Conservation (phyloP, 2,797 vertebrate genomes). For the Hydrolagus colliei region DNA sequence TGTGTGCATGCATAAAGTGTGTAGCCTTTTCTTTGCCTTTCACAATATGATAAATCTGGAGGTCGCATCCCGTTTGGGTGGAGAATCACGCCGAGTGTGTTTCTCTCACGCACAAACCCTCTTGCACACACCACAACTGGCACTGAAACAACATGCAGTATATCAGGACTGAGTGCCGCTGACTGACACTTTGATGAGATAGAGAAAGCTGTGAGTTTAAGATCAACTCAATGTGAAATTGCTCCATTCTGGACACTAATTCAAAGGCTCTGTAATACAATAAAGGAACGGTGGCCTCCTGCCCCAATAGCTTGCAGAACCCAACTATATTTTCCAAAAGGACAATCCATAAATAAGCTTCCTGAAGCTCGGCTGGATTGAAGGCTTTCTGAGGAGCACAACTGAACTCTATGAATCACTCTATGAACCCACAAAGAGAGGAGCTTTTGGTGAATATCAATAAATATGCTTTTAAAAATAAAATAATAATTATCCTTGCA, state of each 20-base stretch:
- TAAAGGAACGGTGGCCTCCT: neutral
- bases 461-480: constrained; percentile 9
- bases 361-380: constrained; percentile 17
- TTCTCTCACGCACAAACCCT: neutral
- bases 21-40: constrained; percentile 7
- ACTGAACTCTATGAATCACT: neutral
- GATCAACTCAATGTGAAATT: constrained; percentile 26
- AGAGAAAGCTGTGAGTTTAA: constrained; percentile 13
- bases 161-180: constrained; percentile 10
- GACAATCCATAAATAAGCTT: neutral
- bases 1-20: constrained; percentile 60
- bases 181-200: constrained; percentile 27
- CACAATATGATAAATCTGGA: constrained; percentile 22
- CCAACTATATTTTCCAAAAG: constrained; percentile 14
- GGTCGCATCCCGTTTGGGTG: neutral
- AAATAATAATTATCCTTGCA: no score
- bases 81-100: neutral
- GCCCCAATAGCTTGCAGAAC: constrained; percentile 4
- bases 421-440: constrained; percentile 47
- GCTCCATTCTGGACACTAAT: constrained; percentile 30
- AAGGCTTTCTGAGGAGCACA: neutral
- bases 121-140: neutral
- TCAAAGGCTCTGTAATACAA: constrained; percentile 25
- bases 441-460: constrained; percentile 58
- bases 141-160: constrained; percentile 6